phyloP scores from a whole-genome alignment of 1,140 invertebrate species.

The Drosophila varians region DNA sequence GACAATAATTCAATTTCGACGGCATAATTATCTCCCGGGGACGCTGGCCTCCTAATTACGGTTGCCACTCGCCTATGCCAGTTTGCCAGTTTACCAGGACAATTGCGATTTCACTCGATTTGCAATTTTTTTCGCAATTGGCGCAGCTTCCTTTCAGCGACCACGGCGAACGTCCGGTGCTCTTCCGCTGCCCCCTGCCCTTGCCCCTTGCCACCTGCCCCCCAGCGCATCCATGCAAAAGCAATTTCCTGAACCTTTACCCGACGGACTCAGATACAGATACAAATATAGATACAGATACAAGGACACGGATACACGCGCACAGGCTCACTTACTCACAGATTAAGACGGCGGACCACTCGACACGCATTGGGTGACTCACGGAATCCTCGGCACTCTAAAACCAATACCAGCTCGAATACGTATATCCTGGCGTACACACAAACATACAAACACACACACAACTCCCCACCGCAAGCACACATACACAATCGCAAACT shows the following conservation, averaged over 20 bases:
- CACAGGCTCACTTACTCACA: constrained; percentile 1
- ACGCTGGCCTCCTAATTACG: constrained; percentile 14
- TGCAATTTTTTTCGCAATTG: constrained; percentile 66
- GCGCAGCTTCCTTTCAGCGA: constrained; percentile 66
- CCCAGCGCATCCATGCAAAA: constrained; percentile 71
- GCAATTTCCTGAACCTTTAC: constrained; percentile 78
- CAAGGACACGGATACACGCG: background rate
- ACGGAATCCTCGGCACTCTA: constrained; percentile 52
- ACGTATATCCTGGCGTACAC: background rate
- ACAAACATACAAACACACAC: constrained; percentile 5
- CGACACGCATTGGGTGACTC: constrained; percentile 56
- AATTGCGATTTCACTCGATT: constrained; percentile 27
- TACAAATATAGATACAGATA: constrained; percentile 1
- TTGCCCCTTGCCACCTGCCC: background rate
- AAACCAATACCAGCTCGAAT: constrained; percentile 70
- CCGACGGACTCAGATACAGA: constrained; percentile 25
- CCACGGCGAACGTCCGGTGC: constrained; percentile 29
- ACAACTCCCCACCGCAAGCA: background rate
- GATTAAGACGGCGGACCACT: constrained; percentile 45
- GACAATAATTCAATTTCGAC: constrained; percentile 9
- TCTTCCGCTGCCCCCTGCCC: constrained; percentile 5
- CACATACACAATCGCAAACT: constrained; percentile 35
- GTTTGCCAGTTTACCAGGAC: constrained; percentile 17
- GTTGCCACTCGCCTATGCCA: constrained; percentile 11
- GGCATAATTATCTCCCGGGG: constrained; percentile 3